Evolutionary conservation across 2,888 invertebrate species (phyloP).

Genomic region (Pristionchus maxplancki): DNA sequence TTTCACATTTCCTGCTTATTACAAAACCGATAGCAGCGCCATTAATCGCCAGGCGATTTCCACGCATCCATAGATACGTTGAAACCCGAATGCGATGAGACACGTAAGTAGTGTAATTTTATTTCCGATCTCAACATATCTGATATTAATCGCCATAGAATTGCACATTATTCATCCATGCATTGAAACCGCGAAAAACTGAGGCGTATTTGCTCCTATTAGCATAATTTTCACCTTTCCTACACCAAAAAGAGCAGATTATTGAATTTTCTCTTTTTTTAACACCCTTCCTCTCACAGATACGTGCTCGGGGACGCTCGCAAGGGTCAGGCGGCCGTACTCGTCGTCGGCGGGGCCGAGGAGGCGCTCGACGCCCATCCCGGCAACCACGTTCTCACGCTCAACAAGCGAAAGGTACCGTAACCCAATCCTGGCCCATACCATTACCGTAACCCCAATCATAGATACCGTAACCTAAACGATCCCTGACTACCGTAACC

Average conservation of each 20-base stretch:
- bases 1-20: no score
- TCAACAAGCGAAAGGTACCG: conserved; percentile 57
- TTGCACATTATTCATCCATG: no score
- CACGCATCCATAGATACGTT: neutral
- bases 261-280: no score
- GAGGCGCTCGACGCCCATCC: conserved; percentile 71
- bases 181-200: no score
- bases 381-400: conserved; percentile 65
- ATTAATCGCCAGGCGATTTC: no score
- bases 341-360: conserved; percentile 70
- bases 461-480: neutral
- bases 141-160: no score
- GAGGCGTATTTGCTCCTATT: no score
- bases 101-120: no score
- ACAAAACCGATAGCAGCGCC: no score
- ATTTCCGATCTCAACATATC: no score
- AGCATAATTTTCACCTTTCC: neutral
- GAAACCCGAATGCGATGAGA: neutral
- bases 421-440: neutral
- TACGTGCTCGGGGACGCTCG: conserved; percentile 55
- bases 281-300: no score
- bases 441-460: neutral
- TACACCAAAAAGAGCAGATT: neutral
- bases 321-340: conserved; percentile 63
- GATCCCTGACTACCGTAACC: neutral